Evolutionary conservation across 2,888 invertebrate species (phyloP).

Genomic region (Steromphala cineraria): DNA sequence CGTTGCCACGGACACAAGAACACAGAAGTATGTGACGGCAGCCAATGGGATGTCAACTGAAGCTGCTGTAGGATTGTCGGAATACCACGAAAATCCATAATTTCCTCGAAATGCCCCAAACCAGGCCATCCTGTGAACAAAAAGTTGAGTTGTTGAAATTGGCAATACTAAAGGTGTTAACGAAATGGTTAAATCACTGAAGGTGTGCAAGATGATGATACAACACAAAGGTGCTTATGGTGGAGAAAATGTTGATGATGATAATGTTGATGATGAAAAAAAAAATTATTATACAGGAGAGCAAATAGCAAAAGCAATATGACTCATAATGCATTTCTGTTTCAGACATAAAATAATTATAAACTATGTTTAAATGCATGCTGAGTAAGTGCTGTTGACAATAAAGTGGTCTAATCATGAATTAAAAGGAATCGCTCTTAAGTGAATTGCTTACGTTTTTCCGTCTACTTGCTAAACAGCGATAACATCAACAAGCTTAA

Average conservation of each 20-base stretch:
- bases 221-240: too few relatives aligned
- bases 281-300: background rate
- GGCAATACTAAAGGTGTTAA: background rate
- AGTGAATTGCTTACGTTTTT: too few relatives aligned
- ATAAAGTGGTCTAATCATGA: too few relatives aligned
- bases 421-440: too few relatives aligned
- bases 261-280: too few relatives aligned
- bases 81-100: conserved; percentile 59
- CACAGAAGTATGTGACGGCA: conserved; percentile 59
- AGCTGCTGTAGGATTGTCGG: conserved; percentile 58
- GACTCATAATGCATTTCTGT: background rate
- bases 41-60: conserved; percentile 55
- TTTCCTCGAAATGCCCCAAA: conserved; percentile 61
- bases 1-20: conserved; percentile 59
- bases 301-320: background rate
- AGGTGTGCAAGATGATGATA: too few relatives aligned
- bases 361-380: too few relatives aligned
- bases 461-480: too few relatives aligned
- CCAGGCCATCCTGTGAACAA: conserved; percentile 59
- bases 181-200: background rate
- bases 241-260: too few relatives aligned
- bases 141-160: background rate
- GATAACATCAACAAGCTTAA: too few relatives aligned
- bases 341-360: too few relatives aligned
- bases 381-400: too few relatives aligned